phyloP scores from a whole-genome alignment of 1,140 invertebrate species.

The Trichoplusia ni region DNA sequence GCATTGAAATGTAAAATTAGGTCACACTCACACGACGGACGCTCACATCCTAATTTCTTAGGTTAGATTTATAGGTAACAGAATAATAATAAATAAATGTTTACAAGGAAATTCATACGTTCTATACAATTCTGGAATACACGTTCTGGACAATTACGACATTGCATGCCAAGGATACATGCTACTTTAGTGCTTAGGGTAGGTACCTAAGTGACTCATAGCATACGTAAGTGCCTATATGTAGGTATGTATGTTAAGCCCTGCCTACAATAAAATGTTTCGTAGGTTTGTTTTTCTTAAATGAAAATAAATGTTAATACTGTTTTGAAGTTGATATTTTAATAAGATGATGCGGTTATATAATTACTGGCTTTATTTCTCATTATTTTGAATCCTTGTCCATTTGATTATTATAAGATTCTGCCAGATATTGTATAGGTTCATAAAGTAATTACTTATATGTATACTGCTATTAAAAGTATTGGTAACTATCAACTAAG shows the following conservation, averaged over 20 bases:
- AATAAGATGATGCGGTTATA: too few relatives aligned
- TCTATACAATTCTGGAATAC: background rate
- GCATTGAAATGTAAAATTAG: conserved; percentile 35
- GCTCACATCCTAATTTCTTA: conserved; percentile 29
- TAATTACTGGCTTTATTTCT: too few relatives aligned
- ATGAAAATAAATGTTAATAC: too few relatives aligned
- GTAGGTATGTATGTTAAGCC: background rate
- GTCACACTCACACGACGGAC: conserved; percentile 29
- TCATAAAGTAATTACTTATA: too few relatives aligned
- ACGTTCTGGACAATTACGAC: background rate
- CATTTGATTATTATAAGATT: too few relatives aligned
- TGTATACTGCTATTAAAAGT: too few relatives aligned
- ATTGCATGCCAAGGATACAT: conserved; percentile 21
- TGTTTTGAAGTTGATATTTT: too few relatives aligned
- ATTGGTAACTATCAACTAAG: background rate
- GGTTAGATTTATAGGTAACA: conserved; percentile 18
- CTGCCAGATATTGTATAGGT: too few relatives aligned
- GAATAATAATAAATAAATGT: background rate
- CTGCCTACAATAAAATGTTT: too few relatives aligned
- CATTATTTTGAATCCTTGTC: too few relatives aligned
- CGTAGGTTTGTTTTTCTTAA: too few relatives aligned
- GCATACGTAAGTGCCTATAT: background rate
- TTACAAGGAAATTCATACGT: background rate
- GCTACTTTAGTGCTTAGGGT: conserved; percentile 2
- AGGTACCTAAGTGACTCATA: conserved; percentile 19